Conservation (phyloP, 2,888 invertebrate species). For the Stenoptilia bipunctidactyla region DNA sequence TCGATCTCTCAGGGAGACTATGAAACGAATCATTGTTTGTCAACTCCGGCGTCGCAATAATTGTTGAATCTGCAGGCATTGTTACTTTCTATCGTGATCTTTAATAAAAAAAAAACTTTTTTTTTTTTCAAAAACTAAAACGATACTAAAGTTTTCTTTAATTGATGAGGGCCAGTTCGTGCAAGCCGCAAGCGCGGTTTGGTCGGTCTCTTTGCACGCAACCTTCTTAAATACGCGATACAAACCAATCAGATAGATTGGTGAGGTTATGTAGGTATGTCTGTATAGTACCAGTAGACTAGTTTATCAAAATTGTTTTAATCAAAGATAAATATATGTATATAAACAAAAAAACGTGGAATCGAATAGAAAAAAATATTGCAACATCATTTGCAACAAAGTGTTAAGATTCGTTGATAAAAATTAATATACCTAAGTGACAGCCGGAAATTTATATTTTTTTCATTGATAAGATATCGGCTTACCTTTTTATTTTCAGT, state of each 20-base stretch:
- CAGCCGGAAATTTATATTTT: no score
- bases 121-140: slow-evolving; percentile 7
- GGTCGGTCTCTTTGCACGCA: slow-evolving; percentile 35
- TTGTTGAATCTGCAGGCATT: slow-evolving; percentile 63
- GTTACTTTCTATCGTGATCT: slow-evolving; percentile 15
- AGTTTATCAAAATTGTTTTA: no score
- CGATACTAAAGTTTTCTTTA: slow-evolving; percentile 25
- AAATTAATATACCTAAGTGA: no score
- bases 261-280: slow-evolving; percentile 41
- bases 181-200: slow-evolving; percentile 49
- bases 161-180: slow-evolving; percentile 25
- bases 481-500: no score
- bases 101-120: background rate
- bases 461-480: no score
- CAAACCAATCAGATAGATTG: slow-evolving; percentile 45
- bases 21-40: slow-evolving; percentile 52
- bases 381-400: no score
- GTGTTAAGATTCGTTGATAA: no score
- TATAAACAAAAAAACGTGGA: no score
- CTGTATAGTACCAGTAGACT: no score
- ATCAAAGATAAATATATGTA: no score
- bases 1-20: slow-evolving; percentile 73
- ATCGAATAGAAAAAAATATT: no score
- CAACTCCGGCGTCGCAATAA: slow-evolving; percentile 43
- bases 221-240: slow-evolving; percentile 56